Percentiles rank a stretch among this genome's conserved stretches.
Evolutionary conservation across 2,888 invertebrate genomes (phyloP).

Genomic region (Chrysolina americana): DNA sequence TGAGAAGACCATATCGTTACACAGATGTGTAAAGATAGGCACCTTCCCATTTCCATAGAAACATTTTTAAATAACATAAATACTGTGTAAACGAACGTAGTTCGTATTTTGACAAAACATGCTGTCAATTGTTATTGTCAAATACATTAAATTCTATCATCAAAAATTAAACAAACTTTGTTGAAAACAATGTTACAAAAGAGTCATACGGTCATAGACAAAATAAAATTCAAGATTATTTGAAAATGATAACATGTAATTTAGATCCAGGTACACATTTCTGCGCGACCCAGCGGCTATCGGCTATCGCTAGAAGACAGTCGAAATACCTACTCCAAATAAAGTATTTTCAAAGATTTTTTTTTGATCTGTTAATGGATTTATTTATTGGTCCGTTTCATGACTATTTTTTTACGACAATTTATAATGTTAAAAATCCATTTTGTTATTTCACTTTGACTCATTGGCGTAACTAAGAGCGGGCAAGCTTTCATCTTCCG

Average conservation of each 20-base stretch:
- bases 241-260: too few relatives aligned
- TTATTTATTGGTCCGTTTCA: too few relatives aligned
- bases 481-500: too few relatives aligned
- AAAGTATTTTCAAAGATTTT: too few relatives aligned
- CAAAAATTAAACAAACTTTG: not conserved
- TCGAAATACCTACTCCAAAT: not conserved
- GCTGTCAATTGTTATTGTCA: not conserved
- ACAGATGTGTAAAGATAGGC: not conserved
- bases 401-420: too few relatives aligned
- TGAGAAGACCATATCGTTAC: not conserved
- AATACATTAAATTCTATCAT: not conserved
- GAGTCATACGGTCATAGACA: too few relatives aligned
- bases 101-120: not conserved
- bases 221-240: too few relatives aligned
- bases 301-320: too few relatives aligned
- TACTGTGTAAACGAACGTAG: not conserved
- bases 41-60: not conserved
- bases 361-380: too few relatives aligned
- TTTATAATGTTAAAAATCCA: not conserved
- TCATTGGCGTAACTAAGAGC: not conserved
- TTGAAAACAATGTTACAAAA: too few relatives aligned
- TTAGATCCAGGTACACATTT: too few relatives aligned
- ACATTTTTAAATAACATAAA: not conserved
- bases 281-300: too few relatives aligned
- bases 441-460: not conserved